These are phyloP conservation scores for Brachyhypopomus gauderio DNA, from an alignment of 2,113 vertebrate species.

Conservation along the genomic window DNA sequence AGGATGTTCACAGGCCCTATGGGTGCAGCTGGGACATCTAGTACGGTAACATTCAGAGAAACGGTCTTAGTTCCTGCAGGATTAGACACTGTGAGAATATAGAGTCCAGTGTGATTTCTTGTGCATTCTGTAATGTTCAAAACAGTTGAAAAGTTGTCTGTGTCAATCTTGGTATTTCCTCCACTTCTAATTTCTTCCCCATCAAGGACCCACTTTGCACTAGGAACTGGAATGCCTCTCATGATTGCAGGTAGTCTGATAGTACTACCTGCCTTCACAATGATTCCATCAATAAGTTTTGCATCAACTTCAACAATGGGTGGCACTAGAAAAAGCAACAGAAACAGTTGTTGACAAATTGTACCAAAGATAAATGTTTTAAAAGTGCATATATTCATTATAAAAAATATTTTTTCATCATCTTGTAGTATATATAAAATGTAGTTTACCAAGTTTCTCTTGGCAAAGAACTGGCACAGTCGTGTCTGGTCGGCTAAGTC, in stretches of 20 bases:
- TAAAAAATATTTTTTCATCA: not conserved
- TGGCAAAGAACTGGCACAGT: constrained; percentile 96
- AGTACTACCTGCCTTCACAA: constrained; percentile 94
- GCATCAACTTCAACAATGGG: constrained; percentile 92
- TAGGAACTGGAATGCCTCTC: constrained; percentile 90
- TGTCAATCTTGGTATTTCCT: constrained; percentile 89
- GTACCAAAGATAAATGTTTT: constrained; percentile 6
- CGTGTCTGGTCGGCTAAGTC: constrained; percentile 92
- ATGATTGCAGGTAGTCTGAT: constrained; percentile 95
- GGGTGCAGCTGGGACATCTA: constrained; percentile 95
- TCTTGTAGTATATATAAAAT: not conserved
- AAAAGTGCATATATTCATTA: constrained; percentile 24
- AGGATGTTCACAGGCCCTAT: constrained; percentile 93
- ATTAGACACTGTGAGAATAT: constrained; percentile 94
- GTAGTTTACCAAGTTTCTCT: constrained; percentile 88
- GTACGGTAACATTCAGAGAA: constrained; percentile 86
- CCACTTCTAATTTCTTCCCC: constrained; percentile 84
- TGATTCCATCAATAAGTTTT: constrained; percentile 94
- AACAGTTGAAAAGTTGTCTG: constrained; percentile 88
- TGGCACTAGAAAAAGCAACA: constrained; percentile 77
- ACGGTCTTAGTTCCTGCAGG: constrained; percentile 91
- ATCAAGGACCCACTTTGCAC: constrained; percentile 90
- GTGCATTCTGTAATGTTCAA: constrained; percentile 91
- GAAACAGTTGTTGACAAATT: constrained; percentile 25
- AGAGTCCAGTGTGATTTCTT: constrained; percentile 90